These are phyloP conservation scores for Torymus texanus DNA, from an alignment of 2,888 invertebrate genomes.

Conservation along the genomic window DNA sequence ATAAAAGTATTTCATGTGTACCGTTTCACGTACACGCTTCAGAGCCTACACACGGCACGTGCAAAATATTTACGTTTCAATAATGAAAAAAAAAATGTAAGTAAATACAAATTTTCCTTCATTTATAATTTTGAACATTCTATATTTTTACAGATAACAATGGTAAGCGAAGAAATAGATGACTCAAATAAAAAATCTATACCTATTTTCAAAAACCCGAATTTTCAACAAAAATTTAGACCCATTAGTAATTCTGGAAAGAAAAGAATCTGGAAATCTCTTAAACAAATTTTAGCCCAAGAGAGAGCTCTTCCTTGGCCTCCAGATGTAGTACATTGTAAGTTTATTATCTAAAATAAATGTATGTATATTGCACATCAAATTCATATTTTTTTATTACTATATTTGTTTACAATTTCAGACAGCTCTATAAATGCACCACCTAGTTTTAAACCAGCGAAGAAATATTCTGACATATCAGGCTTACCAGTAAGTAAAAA, in stretches of 20 bases:
- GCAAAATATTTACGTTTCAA: too few relatives aligned
- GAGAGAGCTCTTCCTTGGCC: constrained; percentile 88
- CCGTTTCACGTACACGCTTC: too few relatives aligned
- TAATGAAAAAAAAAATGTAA: too few relatives aligned
- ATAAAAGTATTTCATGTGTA: too few relatives aligned
- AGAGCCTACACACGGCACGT: too few relatives aligned
- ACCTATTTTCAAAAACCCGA: constrained; percentile 68
- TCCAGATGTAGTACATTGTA: constrained; percentile 85
- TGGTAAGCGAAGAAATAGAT: constrained; percentile 69
- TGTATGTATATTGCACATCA: constrained; percentile 22
- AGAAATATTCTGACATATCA: constrained; percentile 95
- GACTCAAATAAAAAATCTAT: constrained; percentile 67
- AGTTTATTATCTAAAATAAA: constrained; percentile 65
- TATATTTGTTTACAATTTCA: constrained; percentile 71
- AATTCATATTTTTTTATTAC: constrained; percentile 42
- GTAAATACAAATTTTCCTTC: too few relatives aligned
- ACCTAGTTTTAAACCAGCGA: constrained; percentile 92
- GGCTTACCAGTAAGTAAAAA: constrained; percentile 82
- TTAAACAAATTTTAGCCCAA: constrained; percentile 90
- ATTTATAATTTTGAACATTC: too few relatives aligned
- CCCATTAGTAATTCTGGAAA: constrained; percentile 76
- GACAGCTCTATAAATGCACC: constrained; percentile 94
- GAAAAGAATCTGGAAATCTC: constrained; percentile 90
- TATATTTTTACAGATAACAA: constrained; percentile 46
- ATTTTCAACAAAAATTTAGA: constrained; percentile 71